Evolutionary conservation across 2,797 vertebrate genomes (phyloP).

Genomic region (Channa striata): DNA sequence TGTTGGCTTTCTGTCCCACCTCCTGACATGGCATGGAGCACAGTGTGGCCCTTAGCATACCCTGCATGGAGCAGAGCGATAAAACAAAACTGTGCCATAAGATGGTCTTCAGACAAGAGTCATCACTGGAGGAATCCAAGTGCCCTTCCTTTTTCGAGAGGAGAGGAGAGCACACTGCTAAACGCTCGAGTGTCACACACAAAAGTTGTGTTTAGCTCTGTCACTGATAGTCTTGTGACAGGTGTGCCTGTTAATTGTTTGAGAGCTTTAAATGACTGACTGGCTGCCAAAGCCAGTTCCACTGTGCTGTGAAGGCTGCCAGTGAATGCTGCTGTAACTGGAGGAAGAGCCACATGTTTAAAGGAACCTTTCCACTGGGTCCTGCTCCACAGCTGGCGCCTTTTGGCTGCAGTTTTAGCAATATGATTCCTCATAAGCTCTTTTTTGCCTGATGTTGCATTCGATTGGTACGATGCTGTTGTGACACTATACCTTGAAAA

Average conservation of each 20-base stretch:
- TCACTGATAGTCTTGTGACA: constrained; percentile 26
- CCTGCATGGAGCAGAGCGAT: constrained; percentile 77
- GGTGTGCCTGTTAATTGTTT: constrained; percentile 45
- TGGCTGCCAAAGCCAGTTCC: constrained; percentile 44
- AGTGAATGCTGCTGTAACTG: no score
- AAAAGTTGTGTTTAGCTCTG: constrained; percentile 24
- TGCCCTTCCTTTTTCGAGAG: constrained; percentile 66
- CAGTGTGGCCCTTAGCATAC: constrained; percentile 66
- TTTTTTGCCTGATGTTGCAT: constrained; percentile 35
- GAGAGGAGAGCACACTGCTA: constrained; percentile 17
- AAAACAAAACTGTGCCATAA: constrained; percentile 73
- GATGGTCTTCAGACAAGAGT: constrained; percentile 59
- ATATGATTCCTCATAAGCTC: constrained; percentile 44
- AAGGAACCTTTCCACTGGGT: constrained; percentile 53
- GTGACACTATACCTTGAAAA: not conserved
- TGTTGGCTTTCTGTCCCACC: constrained; percentile 82
- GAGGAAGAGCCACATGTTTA: constrained; percentile 42
- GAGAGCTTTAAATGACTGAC: constrained; percentile 40
- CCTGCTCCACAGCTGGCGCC: constrained; percentile 54
- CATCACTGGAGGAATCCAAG: constrained; percentile 73
- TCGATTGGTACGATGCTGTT: not conserved
- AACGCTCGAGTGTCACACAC: constrained; percentile 26
- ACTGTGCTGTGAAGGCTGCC: constrained; percentile 39
- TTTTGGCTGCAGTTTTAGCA: constrained; percentile 36
- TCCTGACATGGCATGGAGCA: constrained; percentile 61